phyloP scores from a whole-genome alignment of 2,888 invertebrate genomes.

The Aspidapion aeneum region DNA sequence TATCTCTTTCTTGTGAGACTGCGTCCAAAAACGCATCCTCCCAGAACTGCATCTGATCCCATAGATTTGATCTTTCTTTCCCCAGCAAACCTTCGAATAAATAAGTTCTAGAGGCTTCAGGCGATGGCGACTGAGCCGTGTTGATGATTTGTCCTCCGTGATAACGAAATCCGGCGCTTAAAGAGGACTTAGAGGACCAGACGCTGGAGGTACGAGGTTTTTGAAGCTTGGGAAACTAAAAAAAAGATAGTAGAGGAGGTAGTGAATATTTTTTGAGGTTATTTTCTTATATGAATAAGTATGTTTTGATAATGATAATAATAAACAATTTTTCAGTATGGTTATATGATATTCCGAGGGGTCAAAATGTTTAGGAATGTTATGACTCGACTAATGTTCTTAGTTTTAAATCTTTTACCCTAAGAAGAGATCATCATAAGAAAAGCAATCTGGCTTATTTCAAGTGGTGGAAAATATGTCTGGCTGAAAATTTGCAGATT shows the following conservation, averaged over 20 bases:
- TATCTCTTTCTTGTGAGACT: slow-evolving; percentile 95
- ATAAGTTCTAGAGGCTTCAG: slow-evolving; percentile 86
- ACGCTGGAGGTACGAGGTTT: slow-evolving; percentile 84
- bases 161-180: slow-evolving; percentile 83
- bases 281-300: too few species aligned
- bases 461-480: too few species aligned
- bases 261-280: too few species aligned
- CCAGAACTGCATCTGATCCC: slow-evolving; percentile 99
- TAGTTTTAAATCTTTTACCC: too few species aligned
- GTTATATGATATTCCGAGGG: too few species aligned
- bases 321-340: too few species aligned
- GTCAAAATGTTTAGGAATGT: too few species aligned
- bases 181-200: slow-evolving; percentile 88
- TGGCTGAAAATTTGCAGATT: too few species aligned
- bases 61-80: slow-evolving; percentile 82
- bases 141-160: slow-evolving; percentile 82
- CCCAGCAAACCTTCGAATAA: slow-evolving; percentile 83
- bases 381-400: too few species aligned
- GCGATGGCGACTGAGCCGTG: slow-evolving; percentile 83
- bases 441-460: too few species aligned
- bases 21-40: slow-evolving; percentile 98
- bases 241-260: slow-evolving; percentile 22
- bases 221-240: slow-evolving; percentile 64
- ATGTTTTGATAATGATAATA: too few species aligned
- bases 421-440: too few species aligned